phyloP scores from a whole-genome alignment of 2,797 vertebrate genomes.

The Microhierax caerulescens region DNA sequence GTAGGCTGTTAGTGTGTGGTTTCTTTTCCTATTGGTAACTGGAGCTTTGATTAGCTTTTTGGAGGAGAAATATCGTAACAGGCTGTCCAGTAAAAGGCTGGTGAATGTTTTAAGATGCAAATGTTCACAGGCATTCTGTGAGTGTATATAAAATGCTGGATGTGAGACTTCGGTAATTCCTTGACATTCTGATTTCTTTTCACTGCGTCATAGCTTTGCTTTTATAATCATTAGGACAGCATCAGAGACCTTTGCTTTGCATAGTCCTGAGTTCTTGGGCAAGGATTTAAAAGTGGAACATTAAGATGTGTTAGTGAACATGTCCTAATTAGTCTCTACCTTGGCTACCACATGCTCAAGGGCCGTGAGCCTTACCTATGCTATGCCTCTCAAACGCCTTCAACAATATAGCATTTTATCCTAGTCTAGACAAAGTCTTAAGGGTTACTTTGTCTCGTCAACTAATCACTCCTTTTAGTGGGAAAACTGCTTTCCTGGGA shows the following conservation, averaged over 20 bases:
- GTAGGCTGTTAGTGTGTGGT: not conserved
- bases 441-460: not conserved
- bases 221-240: not conserved
- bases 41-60: not conserved
- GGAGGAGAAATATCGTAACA: not conserved
- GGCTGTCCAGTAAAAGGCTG: not conserved
- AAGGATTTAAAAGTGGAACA: not conserved
- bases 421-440: constrained; percentile 52
- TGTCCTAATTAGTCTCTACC: constrained; percentile 18
- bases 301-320: not conserved
- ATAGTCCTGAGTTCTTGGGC: constrained; percentile 22
- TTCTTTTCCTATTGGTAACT: not conserved
- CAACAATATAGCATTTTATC: constrained; percentile 30
- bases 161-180: not conserved
- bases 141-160: not conserved
- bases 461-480: not conserved
- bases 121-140: not conserved
- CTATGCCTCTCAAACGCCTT: not conserved
- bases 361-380: not conserved
- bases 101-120: not conserved
- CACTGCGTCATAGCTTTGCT: not conserved
- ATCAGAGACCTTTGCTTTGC: constrained; percentile 23
- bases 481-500: constrained; percentile 17
- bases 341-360: not conserved
- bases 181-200: not conserved